Evolutionary conservation across 2,888 invertebrate genomes (phyloP).

Genomic region (Nymphalis urticae): DNA sequence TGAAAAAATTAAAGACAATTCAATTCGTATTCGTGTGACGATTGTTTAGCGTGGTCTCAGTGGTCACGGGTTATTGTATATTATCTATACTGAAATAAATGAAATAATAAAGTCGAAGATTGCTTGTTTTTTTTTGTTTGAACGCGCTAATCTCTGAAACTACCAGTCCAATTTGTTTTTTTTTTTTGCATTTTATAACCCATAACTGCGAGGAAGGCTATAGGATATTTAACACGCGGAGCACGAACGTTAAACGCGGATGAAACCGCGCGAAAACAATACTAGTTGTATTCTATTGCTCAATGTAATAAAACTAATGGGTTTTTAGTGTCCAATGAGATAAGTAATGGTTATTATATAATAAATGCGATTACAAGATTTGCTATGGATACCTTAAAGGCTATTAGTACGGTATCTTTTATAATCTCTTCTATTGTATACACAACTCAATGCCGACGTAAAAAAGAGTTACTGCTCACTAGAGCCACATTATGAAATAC

Average conservation of each 20-base stretch:
- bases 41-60: not conserved
- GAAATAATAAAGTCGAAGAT: too few species aligned
- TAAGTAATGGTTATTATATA: conserved; percentile 7
- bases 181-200: too few species aligned
- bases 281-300: too few species aligned
- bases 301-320: not conserved
- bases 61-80: too few species aligned
- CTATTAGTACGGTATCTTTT: not conserved
- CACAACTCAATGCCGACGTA: not conserved
- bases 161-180: too few species aligned
- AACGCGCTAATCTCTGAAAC: too few species aligned
- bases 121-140: too few species aligned
- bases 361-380: conserved; percentile 8
- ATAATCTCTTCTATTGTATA: not conserved
- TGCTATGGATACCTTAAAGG: not conserved
- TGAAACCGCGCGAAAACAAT: too few species aligned
- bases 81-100: too few species aligned
- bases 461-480: not conserved
- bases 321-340: not conserved
- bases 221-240: too few species aligned
- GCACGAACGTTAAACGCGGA: too few species aligned
- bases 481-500: not conserved
- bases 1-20: not conserved
- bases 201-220: too few species aligned
- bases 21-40: conserved; percentile 2